A percentile compares a stretch with the other conserved stretches of the same genome.
These are phyloP conservation scores for Hoplostethus atlanticus DNA, from an alignment of 2,797 vertebrate species.

Conservation along the genomic window DNA sequence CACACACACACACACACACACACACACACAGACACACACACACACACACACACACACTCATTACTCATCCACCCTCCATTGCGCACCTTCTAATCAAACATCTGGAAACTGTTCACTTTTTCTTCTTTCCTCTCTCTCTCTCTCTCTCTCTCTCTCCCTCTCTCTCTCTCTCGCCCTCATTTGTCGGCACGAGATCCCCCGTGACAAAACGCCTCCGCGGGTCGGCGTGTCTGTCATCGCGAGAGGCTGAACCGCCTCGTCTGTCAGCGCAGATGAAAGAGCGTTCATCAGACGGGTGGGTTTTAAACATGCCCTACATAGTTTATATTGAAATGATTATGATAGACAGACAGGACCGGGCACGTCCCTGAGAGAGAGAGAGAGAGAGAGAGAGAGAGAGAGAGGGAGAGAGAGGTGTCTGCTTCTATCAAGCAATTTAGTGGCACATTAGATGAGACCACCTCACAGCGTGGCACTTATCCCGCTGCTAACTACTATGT, in stretches of 20 bases:
- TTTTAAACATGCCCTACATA: conserved; percentile 81
- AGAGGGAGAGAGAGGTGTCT: conserved; percentile 22
- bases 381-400: conserved; percentile 28
- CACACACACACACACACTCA: conserved; percentile 28
- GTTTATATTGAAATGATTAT: conserved; percentile 81
- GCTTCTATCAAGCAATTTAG: conserved; percentile 51
- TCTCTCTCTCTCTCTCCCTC: conserved; percentile 1
- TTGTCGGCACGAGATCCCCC: conserved; percentile 48
- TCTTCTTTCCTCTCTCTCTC: conserved; percentile 19
- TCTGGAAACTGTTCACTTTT: conserved; percentile 76
- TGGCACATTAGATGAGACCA: conserved; percentile 63
- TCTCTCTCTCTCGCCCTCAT: conserved; percentile 26
- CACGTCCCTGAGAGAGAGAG: conserved; percentile 49
- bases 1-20: conserved; percentile 19
- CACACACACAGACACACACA: conserved; percentile 9
- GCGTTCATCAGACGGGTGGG: conserved; percentile 68
- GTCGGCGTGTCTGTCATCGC: conserved; percentile 74
- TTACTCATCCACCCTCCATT: conserved; percentile 65
- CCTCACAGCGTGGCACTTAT: conserved; percentile 54
- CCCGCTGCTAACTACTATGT: conserved; percentile 48
- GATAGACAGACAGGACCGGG: conserved; percentile 71
- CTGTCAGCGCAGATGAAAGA: conserved; percentile 76
- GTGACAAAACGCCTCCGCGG: conserved; percentile 62
- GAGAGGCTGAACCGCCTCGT: conserved; percentile 59
- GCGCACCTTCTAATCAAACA: conserved; percentile 83